A percentile compares a stretch with the other conserved stretches of the same genome.
Conservation (phyloP, 1,140 invertebrate species). For the Psix sp. region DNA sequence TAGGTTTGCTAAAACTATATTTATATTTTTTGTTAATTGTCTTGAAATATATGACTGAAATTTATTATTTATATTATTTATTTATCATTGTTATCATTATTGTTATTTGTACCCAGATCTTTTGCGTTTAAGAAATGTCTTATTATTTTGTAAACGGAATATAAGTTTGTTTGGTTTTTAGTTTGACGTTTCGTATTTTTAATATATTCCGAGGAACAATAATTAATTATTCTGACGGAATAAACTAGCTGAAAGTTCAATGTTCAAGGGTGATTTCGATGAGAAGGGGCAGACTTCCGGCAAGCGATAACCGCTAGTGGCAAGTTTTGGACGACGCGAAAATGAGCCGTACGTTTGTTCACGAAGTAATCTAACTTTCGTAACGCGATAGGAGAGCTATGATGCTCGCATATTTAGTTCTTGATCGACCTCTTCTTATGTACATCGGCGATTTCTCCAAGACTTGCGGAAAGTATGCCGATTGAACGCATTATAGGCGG, state of each 20-base stretch:
- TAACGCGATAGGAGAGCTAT: conserved; percentile 28
- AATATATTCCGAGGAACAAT: conserved; percentile 25
- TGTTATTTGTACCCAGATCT: too few relatives aligned
- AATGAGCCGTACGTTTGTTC: conserved; percentile 47
- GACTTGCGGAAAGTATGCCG: conserved; percentile 53
- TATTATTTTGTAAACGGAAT: too few relatives aligned
- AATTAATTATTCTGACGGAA: conserved; percentile 48
- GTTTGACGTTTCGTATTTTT: conserved; percentile 19
- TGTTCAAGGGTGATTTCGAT: conserved; percentile 32
- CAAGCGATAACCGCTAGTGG: conserved; percentile 32
- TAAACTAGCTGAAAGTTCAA: conserved; percentile 43
- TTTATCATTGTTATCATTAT: too few relatives aligned
- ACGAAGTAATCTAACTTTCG: conserved; percentile 56
- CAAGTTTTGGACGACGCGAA: conserved; percentile 49
- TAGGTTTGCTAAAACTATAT: too few relatives aligned
- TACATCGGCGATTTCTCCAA: conserved; percentile 44
- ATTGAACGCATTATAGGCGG: conserved; percentile 50
- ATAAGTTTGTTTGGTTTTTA: conserved; percentile 3
- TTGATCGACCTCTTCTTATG: conserved; percentile 25
- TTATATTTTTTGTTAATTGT: too few relatives aligned
- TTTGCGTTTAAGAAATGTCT: too few relatives aligned
- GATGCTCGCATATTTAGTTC: conserved; percentile 37
- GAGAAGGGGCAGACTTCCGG: conserved; percentile 29
- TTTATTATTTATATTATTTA: too few relatives aligned
- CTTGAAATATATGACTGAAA: too few relatives aligned